These are phyloP conservation scores for Erythrocebus patas DNA, from an alignment of 2,113 vertebrate species.

Conservation along the genomic window DNA sequence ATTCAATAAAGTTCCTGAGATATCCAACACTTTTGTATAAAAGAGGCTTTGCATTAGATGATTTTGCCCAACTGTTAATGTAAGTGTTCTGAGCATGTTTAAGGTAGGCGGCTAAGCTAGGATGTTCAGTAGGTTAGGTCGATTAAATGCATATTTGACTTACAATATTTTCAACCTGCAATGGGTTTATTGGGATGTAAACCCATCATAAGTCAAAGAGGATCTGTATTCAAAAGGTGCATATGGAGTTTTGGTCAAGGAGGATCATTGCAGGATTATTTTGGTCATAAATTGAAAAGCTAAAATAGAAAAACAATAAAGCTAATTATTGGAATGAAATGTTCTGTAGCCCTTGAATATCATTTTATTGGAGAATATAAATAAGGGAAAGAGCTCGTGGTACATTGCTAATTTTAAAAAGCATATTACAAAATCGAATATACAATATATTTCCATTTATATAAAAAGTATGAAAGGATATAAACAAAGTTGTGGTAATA, in stretches of 20 bases:
- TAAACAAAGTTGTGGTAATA: neutral
- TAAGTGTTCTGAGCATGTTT: neutral
- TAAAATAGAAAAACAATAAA: constrained; percentile 21
- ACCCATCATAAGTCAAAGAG: neutral
- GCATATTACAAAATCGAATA: neutral
- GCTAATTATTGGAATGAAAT: constrained; percentile 5
- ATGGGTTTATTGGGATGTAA: neutral
- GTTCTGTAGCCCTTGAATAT: neutral
- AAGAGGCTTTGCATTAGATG: neutral
- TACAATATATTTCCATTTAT: neutral
- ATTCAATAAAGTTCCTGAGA: neutral
- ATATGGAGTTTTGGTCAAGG: constrained; percentile 2
- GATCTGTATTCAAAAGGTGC: neutral
- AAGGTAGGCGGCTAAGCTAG: neutral
- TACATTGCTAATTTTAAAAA: constrained; percentile 6
- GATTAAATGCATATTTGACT: neutral
- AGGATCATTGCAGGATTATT: neutral
- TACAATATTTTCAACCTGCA: neutral
- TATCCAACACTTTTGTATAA: neutral
- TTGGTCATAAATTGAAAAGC: constrained; percentile 27
- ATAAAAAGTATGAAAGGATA: neutral
- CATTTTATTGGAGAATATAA: neutral
- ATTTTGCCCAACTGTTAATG: neutral
- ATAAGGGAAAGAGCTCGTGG: neutral
- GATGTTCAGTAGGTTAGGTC: neutral